Percentiles rank a stretch among this genome's conserved stretches.
These are phyloP conservation scores for Cynopterus brachyotis DNA, from an alignment of 2,113 vertebrate genomes.

Conservation along the genomic window DNA sequence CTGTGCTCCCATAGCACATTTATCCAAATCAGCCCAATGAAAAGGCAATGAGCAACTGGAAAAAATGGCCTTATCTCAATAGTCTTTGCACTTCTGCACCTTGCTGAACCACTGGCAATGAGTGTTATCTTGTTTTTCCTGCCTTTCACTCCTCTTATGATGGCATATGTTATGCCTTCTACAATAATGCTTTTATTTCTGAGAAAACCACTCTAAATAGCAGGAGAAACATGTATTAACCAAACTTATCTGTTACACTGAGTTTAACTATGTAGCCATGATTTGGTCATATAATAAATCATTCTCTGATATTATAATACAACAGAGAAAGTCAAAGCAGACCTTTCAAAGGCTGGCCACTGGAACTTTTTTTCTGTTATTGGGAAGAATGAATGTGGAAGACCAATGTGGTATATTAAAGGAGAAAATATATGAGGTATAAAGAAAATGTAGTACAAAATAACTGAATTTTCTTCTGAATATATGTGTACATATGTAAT, in stretches of 20 bases:
- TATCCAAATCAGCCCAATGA: not conserved
- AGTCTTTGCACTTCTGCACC: not conserved
- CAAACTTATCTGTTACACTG: not conserved
- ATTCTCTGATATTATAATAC: not conserved
- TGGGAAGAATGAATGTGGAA: not conserved
- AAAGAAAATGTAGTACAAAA: not conserved
- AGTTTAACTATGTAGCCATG: not conserved
- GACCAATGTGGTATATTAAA: not conserved
- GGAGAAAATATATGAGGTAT: not conserved
- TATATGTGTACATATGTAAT: not conserved
- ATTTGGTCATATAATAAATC: not conserved
- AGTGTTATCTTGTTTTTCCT: not conserved
- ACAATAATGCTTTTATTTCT: not conserved
- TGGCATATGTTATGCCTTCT: not conserved
- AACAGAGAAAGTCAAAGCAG: not conserved
- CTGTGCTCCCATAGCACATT: not conserved
- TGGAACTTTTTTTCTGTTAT: not conserved
- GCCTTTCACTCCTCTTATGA: not conserved
- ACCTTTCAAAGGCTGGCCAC: not conserved
- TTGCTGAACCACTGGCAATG: not conserved
- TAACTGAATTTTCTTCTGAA: not conserved
- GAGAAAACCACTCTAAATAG: not conserved
- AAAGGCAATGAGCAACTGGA: not conserved
- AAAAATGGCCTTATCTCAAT: not conserved
- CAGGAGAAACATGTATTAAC: not conserved